Evolutionary conservation across 2,113 vertebrate species (phyloP).

Genomic region (Semicossyphus pulcher): DNA sequence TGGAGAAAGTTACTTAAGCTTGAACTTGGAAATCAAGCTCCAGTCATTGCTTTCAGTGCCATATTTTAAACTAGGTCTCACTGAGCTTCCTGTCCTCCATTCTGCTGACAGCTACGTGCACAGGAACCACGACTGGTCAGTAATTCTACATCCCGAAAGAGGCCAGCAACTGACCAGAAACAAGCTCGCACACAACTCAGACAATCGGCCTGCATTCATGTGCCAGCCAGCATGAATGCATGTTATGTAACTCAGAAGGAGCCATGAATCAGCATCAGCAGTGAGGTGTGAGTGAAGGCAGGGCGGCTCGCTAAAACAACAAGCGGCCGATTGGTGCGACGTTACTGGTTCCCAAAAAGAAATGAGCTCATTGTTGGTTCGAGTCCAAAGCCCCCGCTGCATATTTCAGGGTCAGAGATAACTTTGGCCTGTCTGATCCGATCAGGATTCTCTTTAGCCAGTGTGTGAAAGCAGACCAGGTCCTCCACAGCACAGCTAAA

Average conservation of each 20-base stretch:
- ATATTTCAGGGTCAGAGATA: conserved; percentile 82
- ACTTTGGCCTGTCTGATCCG: conserved; percentile 70
- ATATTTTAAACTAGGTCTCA: background rate
- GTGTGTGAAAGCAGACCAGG: conserved; percentile 37
- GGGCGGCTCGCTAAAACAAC: conserved; percentile 60
- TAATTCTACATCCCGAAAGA: conserved; percentile 31
- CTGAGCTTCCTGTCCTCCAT: background rate
- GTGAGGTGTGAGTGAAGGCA: conserved; percentile 41
- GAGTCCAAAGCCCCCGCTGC: conserved; percentile 73
- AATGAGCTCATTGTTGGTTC: conserved; percentile 83
- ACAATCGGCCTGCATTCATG: conserved; percentile 26
- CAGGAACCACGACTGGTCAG: background rate
- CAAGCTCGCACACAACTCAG: conserved; percentile 24
- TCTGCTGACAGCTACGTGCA: background rate
- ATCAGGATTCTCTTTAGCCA: conserved; percentile 64
- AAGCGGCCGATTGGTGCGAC: conserved; percentile 63
- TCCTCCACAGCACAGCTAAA: conserved; percentile 1
- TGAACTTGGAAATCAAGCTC: too few species aligned
- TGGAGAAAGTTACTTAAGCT: too few species aligned
- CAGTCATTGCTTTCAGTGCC: too few species aligned
- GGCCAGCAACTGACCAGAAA: conserved; percentile 34
- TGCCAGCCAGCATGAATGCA: conserved; percentile 52
- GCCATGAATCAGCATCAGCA: conserved; percentile 75
- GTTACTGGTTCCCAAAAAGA: conserved; percentile 64
- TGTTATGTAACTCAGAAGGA: conserved; percentile 72